Evolutionary conservation across 2,113 vertebrate genomes (phyloP), one percentile per base, ranked within the genome.

Genomic region (Aphelocoma coerulescens): DNA sequence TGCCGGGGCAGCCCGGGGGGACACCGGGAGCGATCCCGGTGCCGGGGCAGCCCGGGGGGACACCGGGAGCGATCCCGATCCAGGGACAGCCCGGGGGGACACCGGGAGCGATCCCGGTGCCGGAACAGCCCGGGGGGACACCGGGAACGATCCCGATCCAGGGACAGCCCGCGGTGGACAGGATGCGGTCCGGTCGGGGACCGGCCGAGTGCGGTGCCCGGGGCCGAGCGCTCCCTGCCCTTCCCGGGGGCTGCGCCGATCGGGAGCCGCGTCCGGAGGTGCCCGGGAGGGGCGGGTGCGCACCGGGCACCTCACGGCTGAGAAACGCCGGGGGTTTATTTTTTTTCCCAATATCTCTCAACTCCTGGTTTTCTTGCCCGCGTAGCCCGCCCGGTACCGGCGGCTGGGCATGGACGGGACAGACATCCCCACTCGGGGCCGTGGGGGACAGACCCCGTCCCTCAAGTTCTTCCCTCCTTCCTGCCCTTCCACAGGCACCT

Each of bases 281-380:
- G 43, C 16, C 43, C 35, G 30, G 30, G 24, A 35, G 16, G 10
- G 52, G 13, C 48, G 65, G 57, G 19, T 2, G n/a, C 16, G 28
- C 48, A 7, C 6, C n/a, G 49, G 30, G 30, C 58, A 4, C 17
- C 17, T 15, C 67, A 2, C 6, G 59, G 67, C 59, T 33, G 17
- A 13, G 12, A 4, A 4, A 3, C 26, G 16, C 18, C 15, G 18
- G 22, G 27, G 3, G 4, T 6, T 49, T 19, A 0, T 4, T 26
- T 49, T 62, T 46, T 28, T 13, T 7, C 32, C 27, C 35, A 1
- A 0, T 16, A 2, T 58, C 27, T 9, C 37, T 16, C 32, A 7
- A 11, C 16, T 28, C 33, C 39, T 0, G 27, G 12, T 8, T 27
- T 2, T 28, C 27, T 32, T 57, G 75, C 35, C 48, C 55, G 13